Evolutionary conservation across 2,888 invertebrate genomes (phyloP), one percentile per base, ranked within the genome.

Genomic region (Miltochrista miniata): DNA sequence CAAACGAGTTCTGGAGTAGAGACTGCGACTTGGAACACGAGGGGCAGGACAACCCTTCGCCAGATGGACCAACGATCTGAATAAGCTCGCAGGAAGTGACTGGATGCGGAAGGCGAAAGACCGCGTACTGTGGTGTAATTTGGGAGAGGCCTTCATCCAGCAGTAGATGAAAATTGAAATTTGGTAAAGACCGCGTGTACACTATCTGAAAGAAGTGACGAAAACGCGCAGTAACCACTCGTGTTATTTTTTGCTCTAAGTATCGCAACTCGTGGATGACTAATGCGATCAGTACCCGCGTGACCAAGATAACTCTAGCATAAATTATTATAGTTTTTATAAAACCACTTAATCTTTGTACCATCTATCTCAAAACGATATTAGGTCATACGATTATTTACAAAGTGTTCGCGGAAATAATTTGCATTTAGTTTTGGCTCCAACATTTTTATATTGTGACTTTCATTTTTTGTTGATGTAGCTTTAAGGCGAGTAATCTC

Each of bases 241-340:
- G 43, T 40, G 56, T 68, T 71, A 55, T 45, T 56, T 65, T 64
- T 56, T 61, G 41, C 39, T 44, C 41, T 24, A 48, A 45, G 36
- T 48, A 44, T 38, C 14, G 36, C 50, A 48, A 33, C 43, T 46
- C 15, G 35, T 33, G 46, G 31, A 39, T 40, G 52, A 56, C 49
- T 46, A 58, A 34, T 47, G 29, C 45, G 39, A 51, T 45, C 40
- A 51, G 37, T 45, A 29, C 36, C 45, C 41, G 45, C 31, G 44
- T 48, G 45, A 47, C 13, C 24, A 34, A 50, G 48, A 48, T 48
- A 38, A 38, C 12, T 30, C 10, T 33, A 35, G 34, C 29, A 37
- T 40, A 35, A 45, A 47, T 54, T 38, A 41, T 24, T 18, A 15
- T 39, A 12, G 15, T 12, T 24, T 35, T 33, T 11, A 35, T 30